Evolutionary conservation across 1,140 invertebrate species (phyloP), one percentile per base, ranked within the genome.

Genomic region (Amyelois transitella): DNA sequence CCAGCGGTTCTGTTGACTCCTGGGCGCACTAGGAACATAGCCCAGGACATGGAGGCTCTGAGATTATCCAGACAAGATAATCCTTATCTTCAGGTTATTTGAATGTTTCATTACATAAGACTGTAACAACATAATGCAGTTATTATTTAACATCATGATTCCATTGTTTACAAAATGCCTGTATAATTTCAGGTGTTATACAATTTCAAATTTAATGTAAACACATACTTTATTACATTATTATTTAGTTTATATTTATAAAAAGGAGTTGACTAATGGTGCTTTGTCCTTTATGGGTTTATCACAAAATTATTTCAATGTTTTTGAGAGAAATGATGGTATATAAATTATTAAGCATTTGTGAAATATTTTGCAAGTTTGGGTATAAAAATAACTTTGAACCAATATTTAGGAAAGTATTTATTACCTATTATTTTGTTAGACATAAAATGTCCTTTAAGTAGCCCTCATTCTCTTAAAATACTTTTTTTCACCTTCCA

Each of bases 31-130:
- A 90, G 94, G 64, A 94, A 95, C 83, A 94, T 95, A 68, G 93
- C 94, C 77, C 92, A 94, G 81, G 94, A 95, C 72, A 95, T 96
- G 94, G 93, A 95, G 83, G 93, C 94, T 17, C 84, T 96, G 19
- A 90, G 94, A 60, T 89, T 94, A 18, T 95, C 94, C 21, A 87
- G 94, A 58, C 94, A 95, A 85, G 94, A 96, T 76, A 95, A 96
- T 89, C 94, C 94, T 18, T 95, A 94, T 81, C 86, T 96, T 58
- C 92, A 94, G 90, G 93, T 93, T n/a, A n/a, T n/a, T n/a, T n/a
- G 73, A 50, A 55, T 49, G 7, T 44, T 52, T 18, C 18, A 50
- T 55, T 24, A 44, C 20, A 28, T 44, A 43, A 53, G n/a, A 18
- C 18, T 19, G 14, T n/a, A 49, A 8, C 17, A 18, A 14, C 32